phyloP scores from a whole-genome alignment of 2,797 vertebrate genomes.

The Phalloptychus januarius region DNA sequence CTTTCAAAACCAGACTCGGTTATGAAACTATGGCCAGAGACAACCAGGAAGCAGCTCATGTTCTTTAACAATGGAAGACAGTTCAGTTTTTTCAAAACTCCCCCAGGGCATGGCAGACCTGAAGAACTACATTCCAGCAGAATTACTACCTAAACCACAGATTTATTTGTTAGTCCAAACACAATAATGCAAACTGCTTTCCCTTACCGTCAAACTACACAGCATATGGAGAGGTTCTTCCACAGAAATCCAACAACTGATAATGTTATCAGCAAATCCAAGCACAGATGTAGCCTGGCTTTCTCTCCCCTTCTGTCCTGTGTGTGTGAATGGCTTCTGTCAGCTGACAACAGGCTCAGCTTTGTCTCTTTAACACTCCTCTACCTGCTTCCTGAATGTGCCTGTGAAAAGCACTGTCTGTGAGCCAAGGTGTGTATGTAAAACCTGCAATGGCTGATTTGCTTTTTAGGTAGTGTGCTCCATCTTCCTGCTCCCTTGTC shows the following conservation, averaged over 20 bases:
- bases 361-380: slow-evolving; percentile 25
- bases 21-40: slow-evolving; percentile 5
- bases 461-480: slow-evolving; percentile 62
- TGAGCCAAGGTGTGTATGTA: slow-evolving; percentile 27
- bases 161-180: slow-evolving; percentile 51
- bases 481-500: slow-evolving; percentile 75
- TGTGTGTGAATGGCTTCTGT: slow-evolving; percentile 20
- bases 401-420: slow-evolving; percentile 13
- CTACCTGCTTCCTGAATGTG: slow-evolving; percentile 60
- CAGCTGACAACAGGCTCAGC: slow-evolving; percentile 30
- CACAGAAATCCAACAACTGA: slow-evolving; percentile 35
- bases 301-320: slow-evolving; percentile 21
- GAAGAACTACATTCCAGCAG: slow-evolving; percentile 51
- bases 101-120: slow-evolving; percentile 30
- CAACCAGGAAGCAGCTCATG: slow-evolving; percentile 24
- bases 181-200: slow-evolving; percentile 9
- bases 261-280: slow-evolving; percentile 42
- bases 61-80: slow-evolving; percentile 8
- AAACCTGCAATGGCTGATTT: slow-evolving; percentile 44
- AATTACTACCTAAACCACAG: slow-evolving; percentile 19
- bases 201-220: slow-evolving; percentile 65
- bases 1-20: slow-evolving; percentile 7
- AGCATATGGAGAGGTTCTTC: slow-evolving; percentile 38
- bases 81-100: slow-evolving; percentile 22
- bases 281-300: slow-evolving; percentile 22